Evolutionary conservation across 2,797 vertebrate genomes (phyloP).

Genomic region (Avahi laniger): DNA sequence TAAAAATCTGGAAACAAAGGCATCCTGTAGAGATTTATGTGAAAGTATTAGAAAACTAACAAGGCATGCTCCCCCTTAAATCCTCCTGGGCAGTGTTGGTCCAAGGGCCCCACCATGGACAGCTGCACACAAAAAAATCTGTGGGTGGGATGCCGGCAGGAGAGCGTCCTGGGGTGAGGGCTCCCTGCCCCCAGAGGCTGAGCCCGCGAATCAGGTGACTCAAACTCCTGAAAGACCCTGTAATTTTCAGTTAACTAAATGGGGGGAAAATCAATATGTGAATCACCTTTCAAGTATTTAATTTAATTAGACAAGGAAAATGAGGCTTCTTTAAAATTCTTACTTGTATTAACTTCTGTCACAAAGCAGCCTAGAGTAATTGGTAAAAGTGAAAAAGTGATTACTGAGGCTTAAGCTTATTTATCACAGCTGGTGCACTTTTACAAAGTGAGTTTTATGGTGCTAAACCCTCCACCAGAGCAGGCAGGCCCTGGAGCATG

Average conservation of each 20-base stretch:
- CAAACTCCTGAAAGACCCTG: not conserved
- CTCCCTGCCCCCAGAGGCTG: conserved; percentile 59
- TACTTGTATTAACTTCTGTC: conserved; percentile 81
- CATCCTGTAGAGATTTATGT: not conserved
- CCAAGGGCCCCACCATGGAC: not conserved
- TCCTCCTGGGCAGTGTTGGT: not conserved
- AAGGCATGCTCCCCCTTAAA: not conserved
- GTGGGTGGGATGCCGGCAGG: not conserved
- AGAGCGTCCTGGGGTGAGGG: not conserved
- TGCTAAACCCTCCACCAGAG: conserved; percentile 60
- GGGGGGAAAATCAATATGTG: conserved; percentile 61
- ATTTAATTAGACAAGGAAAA: conserved; percentile 87
- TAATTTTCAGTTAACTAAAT: conserved; percentile 51
- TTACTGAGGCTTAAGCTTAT: conserved; percentile 82
- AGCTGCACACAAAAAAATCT: not conserved
- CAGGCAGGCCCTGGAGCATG: conserved; percentile 53
- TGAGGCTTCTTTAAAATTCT: conserved; percentile 81
- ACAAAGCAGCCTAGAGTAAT: conserved; percentile 79
- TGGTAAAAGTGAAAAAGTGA: conserved; percentile 83
- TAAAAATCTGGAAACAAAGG: not conserved
- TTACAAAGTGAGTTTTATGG: conserved; percentile 84
- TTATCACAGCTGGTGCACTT: conserved; percentile 85
- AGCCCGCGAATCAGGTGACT: conserved; percentile 9
- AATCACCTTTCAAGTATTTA: conserved; percentile 83
- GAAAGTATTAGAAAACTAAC: not conserved